These are phyloP conservation scores for Microcebus lehilahytsara DNA, from an alignment of 2,113 vertebrate species.

Conservation along the genomic window DNA sequence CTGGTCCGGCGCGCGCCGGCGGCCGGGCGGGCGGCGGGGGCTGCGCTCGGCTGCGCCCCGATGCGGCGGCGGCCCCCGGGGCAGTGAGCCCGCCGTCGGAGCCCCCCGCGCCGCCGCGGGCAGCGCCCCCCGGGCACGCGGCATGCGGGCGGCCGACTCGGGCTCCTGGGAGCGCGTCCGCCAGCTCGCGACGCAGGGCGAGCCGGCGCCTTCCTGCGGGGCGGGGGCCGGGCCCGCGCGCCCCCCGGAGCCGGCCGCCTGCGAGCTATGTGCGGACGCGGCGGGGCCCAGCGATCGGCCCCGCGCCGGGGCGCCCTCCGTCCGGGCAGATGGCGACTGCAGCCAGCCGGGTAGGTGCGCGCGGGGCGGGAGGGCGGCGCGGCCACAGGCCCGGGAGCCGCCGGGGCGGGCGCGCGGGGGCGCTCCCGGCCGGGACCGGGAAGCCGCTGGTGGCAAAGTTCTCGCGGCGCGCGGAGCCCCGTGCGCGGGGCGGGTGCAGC, in stretches of 20 bases:
- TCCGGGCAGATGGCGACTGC: slow-evolving; percentile 86
- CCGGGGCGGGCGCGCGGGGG: slow-evolving; percentile 55
- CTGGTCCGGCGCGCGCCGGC: not conserved
- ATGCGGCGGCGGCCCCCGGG: slow-evolving; percentile 42
- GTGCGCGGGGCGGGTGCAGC: not conserved
- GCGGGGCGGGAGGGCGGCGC: not conserved
- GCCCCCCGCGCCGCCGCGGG: not conserved
- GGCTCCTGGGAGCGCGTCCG: slow-evolving; percentile 76
- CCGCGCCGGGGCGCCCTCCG: slow-evolving; percentile 51
- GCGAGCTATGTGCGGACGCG: slow-evolving; percentile 35
- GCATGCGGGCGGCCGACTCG: slow-evolving; percentile 67
- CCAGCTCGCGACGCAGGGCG: slow-evolving; percentile 82
- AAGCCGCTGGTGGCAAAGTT: slow-evolving; percentile 60
- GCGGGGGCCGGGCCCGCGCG: slow-evolving; percentile 63
- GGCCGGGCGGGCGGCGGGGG: slow-evolving; percentile 31
- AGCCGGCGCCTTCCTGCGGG: slow-evolving; percentile 71
- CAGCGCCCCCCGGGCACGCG: slow-evolving; percentile 62
- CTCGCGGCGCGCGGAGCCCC: not conserved
- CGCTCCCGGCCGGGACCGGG: slow-evolving; percentile 35
- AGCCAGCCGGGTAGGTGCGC: slow-evolving; percentile 83
- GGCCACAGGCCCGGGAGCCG: slow-evolving; percentile 9
- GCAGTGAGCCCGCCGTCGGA: slow-evolving; percentile 49
- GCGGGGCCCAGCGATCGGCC: not conserved
- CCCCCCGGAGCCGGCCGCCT: not conserved
- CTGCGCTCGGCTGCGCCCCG: not conserved